Conservation (phyloP, 1,140 invertebrate species). For the Sipha flava region DNA sequence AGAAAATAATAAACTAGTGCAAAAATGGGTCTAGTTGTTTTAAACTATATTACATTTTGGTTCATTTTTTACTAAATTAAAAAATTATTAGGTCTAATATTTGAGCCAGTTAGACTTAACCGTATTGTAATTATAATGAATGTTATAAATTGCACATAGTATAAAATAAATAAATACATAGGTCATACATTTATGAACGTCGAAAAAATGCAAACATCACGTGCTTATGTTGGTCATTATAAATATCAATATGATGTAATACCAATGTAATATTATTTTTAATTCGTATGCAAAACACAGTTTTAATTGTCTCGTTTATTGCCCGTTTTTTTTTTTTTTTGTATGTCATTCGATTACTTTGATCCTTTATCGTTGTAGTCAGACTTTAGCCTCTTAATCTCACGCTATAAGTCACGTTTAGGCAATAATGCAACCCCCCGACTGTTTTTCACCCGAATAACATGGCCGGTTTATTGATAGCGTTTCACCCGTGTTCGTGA, state of each 20-base stretch:
- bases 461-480: background rate
- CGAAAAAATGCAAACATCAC: background rate
- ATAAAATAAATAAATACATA: too few species aligned
- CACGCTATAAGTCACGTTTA: conserved; percentile 19
- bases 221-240: background rate
- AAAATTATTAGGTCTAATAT: too few species aligned
- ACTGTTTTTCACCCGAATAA: background rate
- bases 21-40: too few species aligned
- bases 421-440: conserved; percentile 12
- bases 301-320: conserved; percentile 9
- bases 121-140: too few species aligned
- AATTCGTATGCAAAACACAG: background rate
- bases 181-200: too few species aligned
- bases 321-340: background rate
- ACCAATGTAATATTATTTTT: background rate
- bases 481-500: conserved; percentile 9
- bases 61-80: too few species aligned
- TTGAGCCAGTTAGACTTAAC: too few species aligned
- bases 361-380: background rate
- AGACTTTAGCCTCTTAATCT: background rate
- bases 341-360: background rate
- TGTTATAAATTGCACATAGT: too few species aligned
- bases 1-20: too few species aligned
- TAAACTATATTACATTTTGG: too few species aligned
- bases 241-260: background rate